A percentile compares a stretch with the other conserved stretches of the same genome.
Evolutionary conservation across 2,113 vertebrate species (phyloP).

Genomic region (Ginglymostoma cirratum): DNA sequence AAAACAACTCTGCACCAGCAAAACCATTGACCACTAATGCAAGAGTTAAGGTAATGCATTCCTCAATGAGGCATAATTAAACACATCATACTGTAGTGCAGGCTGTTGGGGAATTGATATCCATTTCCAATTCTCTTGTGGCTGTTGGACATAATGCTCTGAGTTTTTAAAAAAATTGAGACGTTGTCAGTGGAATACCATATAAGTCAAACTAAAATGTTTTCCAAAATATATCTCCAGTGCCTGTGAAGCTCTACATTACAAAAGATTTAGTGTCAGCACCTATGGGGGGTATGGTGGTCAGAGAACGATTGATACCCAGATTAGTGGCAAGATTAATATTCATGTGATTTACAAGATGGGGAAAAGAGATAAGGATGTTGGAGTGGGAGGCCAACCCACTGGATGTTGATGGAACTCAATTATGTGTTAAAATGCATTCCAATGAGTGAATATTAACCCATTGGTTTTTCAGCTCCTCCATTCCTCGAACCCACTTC

Average conservation of each 20-base stretch:
- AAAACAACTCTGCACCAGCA: not conserved
- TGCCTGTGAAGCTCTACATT: not conserved
- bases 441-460: not conserved
- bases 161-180: not conserved
- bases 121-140: not conserved
- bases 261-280: not conserved
- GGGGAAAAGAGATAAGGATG: too few relatives aligned
- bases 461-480: not conserved
- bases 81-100: not conserved
- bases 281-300: not conserved
- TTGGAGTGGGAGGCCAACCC: not conserved
- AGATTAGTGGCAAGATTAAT: not conserved
- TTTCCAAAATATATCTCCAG: not conserved
- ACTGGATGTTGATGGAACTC: not conserved
- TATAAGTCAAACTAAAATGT: not conserved
- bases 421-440: not conserved
- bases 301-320: not conserved
- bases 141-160: not conserved
- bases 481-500: not conserved
- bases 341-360: not conserved
- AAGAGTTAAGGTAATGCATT: not conserved
- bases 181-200: not conserved
- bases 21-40: not conserved
- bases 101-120: not conserved
- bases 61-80: slow-evolving; percentile 32